phyloP scores from a whole-genome alignment of 2,888 invertebrate species.

The Morpho deidamia region DNA sequence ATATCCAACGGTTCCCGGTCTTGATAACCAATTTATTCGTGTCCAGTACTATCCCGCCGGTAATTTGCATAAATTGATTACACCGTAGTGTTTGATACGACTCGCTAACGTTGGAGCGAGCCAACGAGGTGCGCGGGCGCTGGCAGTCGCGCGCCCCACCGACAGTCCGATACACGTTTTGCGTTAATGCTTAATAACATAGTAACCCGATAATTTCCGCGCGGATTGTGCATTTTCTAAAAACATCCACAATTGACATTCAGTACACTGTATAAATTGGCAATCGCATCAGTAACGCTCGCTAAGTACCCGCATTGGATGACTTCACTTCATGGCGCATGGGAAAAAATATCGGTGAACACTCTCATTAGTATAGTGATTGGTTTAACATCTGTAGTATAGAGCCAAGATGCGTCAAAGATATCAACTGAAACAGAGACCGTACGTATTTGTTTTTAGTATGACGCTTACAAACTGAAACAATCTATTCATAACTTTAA shows the following conservation, averaged over 20 bases:
- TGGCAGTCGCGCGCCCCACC: conserved; percentile 70
- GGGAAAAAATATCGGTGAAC: conserved; percentile 17
- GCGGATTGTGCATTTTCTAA: conserved; percentile 20
- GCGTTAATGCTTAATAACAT: conserved; percentile 65
- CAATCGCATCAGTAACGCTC: conserved; percentile 3
- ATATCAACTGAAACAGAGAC: conserved; percentile 71
- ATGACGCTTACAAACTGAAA: neutral
- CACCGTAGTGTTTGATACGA: conserved; percentile 35
- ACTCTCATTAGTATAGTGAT: conserved; percentile 13
- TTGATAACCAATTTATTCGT: conserved; percentile 34
- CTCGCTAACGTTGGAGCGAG: conserved; percentile 18
- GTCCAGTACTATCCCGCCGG: conserved; percentile 54
- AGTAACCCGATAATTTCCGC: conserved; percentile 53
- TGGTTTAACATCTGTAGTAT: conserved; percentile 10
- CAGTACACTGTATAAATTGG: conserved; percentile 1
- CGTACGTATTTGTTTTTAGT: conserved; percentile 54
- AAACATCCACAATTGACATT: conserved; percentile 1
- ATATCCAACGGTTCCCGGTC: conserved; percentile 21
- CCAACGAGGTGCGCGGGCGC: conserved; percentile 43
- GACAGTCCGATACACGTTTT: conserved; percentile 71
- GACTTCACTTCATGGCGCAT: conserved; percentile 12
- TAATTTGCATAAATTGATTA: conserved; percentile 77
- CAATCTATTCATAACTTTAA: neutral
- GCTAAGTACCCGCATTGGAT: conserved; percentile 2
- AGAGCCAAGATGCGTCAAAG: conserved; percentile 61